phyloP scores from a whole-genome alignment of 2,797 vertebrate species.

The Siniperca scherzeri region DNA sequence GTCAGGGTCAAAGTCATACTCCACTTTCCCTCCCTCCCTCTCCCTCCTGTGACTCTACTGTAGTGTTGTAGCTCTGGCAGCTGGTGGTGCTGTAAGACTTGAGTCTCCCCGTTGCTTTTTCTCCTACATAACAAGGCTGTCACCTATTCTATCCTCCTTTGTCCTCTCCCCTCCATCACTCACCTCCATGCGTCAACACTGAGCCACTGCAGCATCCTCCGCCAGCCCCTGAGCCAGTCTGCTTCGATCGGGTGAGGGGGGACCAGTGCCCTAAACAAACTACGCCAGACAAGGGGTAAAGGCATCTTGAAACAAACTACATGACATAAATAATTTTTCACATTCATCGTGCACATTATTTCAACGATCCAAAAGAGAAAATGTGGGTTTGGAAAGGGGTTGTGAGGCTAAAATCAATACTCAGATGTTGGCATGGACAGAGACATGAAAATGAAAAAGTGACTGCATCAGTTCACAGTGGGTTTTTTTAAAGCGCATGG shows the following conservation, averaged over 20 bases:
- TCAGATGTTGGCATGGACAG: conserved; percentile 31
- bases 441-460: conserved; percentile 37
- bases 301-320: conserved; percentile 15
- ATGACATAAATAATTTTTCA: conserved; percentile 18
- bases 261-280: conserved; percentile 42
- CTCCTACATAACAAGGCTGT: conserved; percentile 78
- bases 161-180: conserved; percentile 82
- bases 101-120: conserved; percentile 54
- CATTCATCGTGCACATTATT: not conserved
- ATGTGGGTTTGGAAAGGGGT: conserved; percentile 20
- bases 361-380: conserved; percentile 22
- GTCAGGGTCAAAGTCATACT: conserved; percentile 82
- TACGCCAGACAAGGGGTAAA: not conserved
- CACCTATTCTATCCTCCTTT: conserved; percentile 83
- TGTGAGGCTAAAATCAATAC: conserved; percentile 47
- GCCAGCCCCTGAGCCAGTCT: conserved; percentile 42
- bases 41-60: conserved; percentile 60
- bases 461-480: conserved; percentile 30
- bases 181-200: conserved; percentile 72
- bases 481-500: conserved; percentile 34
- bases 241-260: conserved; percentile 30
- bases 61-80: conserved; percentile 78
- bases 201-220: conserved; percentile 78
- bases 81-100: conserved; percentile 88
- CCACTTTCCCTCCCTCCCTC: conserved; percentile 61